Base-by-base conservation (phyloP, 2,113 vertebrate species). In the Ginglymostoma cirratum region DNA sequence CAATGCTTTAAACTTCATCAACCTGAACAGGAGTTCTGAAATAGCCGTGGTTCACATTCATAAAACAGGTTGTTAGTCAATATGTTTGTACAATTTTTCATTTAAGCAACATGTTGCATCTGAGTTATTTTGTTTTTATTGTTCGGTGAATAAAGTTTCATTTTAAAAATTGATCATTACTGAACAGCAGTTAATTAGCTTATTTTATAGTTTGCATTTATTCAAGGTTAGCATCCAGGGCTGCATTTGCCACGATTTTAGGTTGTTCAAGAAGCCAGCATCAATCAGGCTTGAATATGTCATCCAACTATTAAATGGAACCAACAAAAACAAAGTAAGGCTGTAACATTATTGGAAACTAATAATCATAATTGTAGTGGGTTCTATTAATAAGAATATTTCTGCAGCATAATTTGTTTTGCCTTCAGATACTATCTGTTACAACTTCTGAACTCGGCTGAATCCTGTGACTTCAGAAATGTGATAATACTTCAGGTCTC, bases 331-430 rank as follows among this genome's bases (percentile, higher is more conserved):
- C 72, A 94, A 69, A 48, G 72, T 72, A 52, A 95, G 52, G 69
- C 72, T 12, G 42, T 72, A 52, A 72, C 42, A 95, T 72, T 95
- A 48, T 34, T 52, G 67, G 14, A 52, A 72, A 27, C 52, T 30
- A 95, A 48, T 23, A 24, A 72, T 72, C 12, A 48, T 95, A 72
- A 52, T 95, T 72, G 42, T 72, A 52, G 12, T 48, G 42, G 69
- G 42, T 95, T 95, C 76, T 24, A 76, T 52, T 95, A 48, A 72
- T 95, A 45, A 52, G 94, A 95, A 76, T 95, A 95, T 52, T 72
- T 42, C 27, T 95, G 69, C 42, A 72, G 42, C 45, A 15, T 72
- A 69, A 76, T 21, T 72, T 95, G 94, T 76, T 95, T 95, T 95
- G 67, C 38, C 69, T 72, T 72, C 69, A 95, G 67, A 42, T 42